A percentile compares a stretch with the other conserved stretches of the same genome.
phyloP scores from a whole-genome alignment of 92 coral and sea anemone species.

The Porites evermanni region DNA sequence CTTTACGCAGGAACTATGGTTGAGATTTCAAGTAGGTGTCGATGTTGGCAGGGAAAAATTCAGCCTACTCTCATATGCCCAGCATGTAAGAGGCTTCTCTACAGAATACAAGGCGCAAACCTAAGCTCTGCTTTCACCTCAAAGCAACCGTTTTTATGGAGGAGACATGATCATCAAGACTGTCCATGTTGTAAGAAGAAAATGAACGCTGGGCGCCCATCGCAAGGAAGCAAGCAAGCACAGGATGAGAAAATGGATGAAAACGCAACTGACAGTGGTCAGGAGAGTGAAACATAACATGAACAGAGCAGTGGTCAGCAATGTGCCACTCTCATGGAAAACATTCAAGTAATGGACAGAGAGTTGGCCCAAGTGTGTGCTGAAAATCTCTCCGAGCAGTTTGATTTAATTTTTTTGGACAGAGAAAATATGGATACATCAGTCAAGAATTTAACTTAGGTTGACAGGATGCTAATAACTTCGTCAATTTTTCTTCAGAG shows the following conservation, averaged over 20 bases:
- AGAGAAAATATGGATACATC: constrained; percentile 16
- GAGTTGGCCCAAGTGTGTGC: constrained; percentile 11
- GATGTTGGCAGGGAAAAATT: background rate
- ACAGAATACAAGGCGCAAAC: background rate
- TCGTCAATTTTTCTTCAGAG: constrained; percentile 17
- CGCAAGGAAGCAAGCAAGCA: background rate
- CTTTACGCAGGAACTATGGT: constrained; percentile 16
- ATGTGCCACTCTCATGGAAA: constrained; percentile 5
- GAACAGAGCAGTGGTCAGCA: constrained; percentile 20
- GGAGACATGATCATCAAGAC: constrained; percentile 17
- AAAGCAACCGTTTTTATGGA: constrained; percentile 26
- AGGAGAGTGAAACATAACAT: constrained; percentile 22
- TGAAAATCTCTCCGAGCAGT: constrained; percentile 6
- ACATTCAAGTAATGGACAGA: constrained; percentile 21
- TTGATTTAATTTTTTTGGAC: constrained; percentile 24
- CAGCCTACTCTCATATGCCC: constrained; percentile 7
- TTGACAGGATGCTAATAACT: constrained; percentile 9
- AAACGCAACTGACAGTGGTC: constrained; percentile 40
- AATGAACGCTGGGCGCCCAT: constrained; percentile 18
- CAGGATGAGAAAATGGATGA: constrained; percentile 11
- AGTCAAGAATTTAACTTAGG: constrained; percentile 11
- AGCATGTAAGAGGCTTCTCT: background rate
- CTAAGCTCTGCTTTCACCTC: constrained; percentile 14
- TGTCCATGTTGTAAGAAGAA: background rate
- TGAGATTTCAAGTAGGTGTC: constrained; percentile 1